phyloP scores from a whole-genome alignment of 2,888 invertebrate species.

The Synergus laeviventris region DNA sequence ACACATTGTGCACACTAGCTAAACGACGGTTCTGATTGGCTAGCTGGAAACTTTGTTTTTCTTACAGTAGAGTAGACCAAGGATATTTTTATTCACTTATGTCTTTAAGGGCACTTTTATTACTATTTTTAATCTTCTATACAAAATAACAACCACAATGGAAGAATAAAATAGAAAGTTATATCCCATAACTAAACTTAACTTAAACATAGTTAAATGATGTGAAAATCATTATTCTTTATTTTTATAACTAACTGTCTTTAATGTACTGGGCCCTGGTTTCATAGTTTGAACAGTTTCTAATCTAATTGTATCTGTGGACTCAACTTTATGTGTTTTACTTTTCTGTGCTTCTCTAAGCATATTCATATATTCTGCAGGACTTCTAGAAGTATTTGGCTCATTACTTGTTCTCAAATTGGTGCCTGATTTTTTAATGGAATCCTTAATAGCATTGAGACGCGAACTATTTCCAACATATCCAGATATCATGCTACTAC shows the following conservation, averaged over 20 bases:
- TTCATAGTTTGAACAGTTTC: background rate
- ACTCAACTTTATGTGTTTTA: background rate
- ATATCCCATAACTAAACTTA: background rate
- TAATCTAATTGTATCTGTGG: background rate
- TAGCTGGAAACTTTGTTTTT: background rate
- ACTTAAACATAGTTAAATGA: no score
- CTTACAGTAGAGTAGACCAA: background rate
- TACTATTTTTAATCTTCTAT: background rate
- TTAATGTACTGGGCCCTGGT: background rate
- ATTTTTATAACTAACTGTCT: background rate
- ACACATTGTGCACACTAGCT: constrained; percentile 16
- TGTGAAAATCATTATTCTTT: no score
- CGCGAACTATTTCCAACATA: constrained; percentile 74
- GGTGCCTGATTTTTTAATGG: constrained; percentile 18
- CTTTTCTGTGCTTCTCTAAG: constrained; percentile 18
- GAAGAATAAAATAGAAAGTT: background rate
- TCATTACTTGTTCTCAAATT: background rate
- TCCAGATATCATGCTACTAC: constrained; percentile 77
- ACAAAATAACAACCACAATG: background rate
- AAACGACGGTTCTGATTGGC: constrained; percentile 33
- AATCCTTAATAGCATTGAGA: constrained; percentile 42
- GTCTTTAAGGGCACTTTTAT: background rate
- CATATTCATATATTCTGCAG: constrained; percentile 36
- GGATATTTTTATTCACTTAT: background rate
- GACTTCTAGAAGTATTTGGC: constrained; percentile 16